Percentiles rank a stretch among this genome's conserved stretches.
phyloP scores from a whole-genome alignment of 2,113 vertebrate species.

The Ochotona princeps region DNA sequence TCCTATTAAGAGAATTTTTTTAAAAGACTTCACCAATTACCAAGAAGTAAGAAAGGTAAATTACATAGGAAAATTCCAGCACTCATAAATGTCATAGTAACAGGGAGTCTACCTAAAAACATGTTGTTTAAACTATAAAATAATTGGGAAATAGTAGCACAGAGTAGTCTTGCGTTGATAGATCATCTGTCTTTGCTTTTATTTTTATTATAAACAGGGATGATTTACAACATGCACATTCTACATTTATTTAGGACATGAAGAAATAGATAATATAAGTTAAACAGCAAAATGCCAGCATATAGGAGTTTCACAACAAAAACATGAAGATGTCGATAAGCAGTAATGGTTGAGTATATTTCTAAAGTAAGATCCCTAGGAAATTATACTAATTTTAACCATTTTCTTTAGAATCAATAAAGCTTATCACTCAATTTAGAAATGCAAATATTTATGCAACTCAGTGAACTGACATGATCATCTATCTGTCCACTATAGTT shows the following conservation, averaged over 20 bases:
- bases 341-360: background rate
- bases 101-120: conserved; percentile 33
- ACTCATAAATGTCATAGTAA: conserved; percentile 60
- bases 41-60: conserved; percentile 49
- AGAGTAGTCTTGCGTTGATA: conserved; percentile 33
- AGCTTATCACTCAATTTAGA: conserved; percentile 21
- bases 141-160: conserved; percentile 2
- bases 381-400: conserved; percentile 31
- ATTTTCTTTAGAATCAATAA: conserved; percentile 1
- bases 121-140: conserved; percentile 52
- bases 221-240: conserved; percentile 49
- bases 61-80: conserved; percentile 54
- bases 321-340: background rate
- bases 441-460: background rate
- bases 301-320: background rate
- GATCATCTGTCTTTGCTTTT: conserved; percentile 33
- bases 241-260: conserved; percentile 48
- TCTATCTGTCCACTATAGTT: background rate
- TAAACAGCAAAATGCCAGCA: background rate
- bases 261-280: conserved; percentile 52
- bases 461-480: conserved; percentile 34
- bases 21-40: conserved; percentile 58
- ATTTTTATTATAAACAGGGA: conserved; percentile 53
- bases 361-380: conserved; percentile 2
- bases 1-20: background rate